Conservation (phyloP, 2,113 vertebrate genomes). For the Tetrax tetrax region DNA sequence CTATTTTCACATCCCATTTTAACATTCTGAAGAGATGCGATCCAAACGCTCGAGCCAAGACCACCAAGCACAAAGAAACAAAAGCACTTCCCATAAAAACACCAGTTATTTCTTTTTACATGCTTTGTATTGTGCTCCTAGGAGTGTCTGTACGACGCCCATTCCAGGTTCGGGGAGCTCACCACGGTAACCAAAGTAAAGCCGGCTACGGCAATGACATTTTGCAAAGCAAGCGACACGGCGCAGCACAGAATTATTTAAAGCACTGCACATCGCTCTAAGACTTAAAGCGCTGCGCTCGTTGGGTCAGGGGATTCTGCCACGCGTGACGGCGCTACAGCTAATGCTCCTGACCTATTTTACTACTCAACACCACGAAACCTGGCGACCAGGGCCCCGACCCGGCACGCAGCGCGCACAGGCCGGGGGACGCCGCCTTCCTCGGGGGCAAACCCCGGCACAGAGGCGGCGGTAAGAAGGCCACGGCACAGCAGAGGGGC, state of each 20-base stretch:
- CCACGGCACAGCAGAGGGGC: background rate
- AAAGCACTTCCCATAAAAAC: background rate
- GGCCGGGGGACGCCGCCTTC: too few species aligned
- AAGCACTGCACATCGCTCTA: background rate
- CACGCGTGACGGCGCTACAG: background rate
- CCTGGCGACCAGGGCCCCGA: background rate
- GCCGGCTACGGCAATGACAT: background rate
- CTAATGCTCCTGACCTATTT: background rate
- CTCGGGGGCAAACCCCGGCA: too few species aligned
- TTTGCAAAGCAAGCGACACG: background rate
- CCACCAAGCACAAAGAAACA: conserved; percentile 7
- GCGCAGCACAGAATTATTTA: accelerated
- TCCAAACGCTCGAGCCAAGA: background rate
- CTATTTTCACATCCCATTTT: background rate
- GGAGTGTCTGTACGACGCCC: accelerated
- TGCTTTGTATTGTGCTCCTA: accelerated
- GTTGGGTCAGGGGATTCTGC: background rate
- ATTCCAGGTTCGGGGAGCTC: accelerated
- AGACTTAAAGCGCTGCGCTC: background rate
- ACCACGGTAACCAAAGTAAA: accelerated
- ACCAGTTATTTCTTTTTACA: background rate
- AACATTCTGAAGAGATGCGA: background rate
- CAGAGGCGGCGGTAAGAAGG: background rate
- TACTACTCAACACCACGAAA: too few species aligned
- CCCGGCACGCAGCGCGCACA: background rate